A percentile compares a stretch with the other conserved stretches of the same genome.
These are phyloP conservation scores for Pantelozetes paolii DNA, from an alignment of 2,888 invertebrate genomes.

Conservation along the genomic window DNA sequence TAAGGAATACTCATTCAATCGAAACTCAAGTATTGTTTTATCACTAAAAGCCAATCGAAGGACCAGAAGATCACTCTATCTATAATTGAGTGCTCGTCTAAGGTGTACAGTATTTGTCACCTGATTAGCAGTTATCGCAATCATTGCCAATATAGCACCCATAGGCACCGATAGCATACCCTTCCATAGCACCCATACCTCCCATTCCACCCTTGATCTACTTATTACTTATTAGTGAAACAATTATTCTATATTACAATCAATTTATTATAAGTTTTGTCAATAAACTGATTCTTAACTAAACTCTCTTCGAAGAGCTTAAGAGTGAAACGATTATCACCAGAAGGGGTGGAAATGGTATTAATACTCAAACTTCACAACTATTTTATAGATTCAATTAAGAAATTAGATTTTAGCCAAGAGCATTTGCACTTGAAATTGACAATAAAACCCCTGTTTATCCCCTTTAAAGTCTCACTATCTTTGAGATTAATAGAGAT, in stretches of 20 bases:
- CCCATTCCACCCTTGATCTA: constrained; percentile 29
- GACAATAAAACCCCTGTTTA: no score
- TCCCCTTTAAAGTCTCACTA: no score
- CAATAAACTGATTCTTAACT: background rate
- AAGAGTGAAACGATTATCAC: background rate
- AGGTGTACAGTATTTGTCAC: constrained; percentile 14
- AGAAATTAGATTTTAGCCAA: no score
- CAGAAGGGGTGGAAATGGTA: no score
- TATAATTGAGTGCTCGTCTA: background rate
- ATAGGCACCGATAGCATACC: background rate
- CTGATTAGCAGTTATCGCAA: constrained; percentile 3
- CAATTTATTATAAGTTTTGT: background rate
- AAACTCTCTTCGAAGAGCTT: background rate
- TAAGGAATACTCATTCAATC: background rate
- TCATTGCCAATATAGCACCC: background rate
- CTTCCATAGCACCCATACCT: no score
- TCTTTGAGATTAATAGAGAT: no score
- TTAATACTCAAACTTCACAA: no score
- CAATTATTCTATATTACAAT: background rate
- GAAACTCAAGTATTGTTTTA: background rate
- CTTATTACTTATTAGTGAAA: background rate
- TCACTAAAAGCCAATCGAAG: background rate
- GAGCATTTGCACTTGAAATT: no score
- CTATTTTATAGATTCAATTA: no score
- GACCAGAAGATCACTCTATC: background rate